These are phyloP conservation scores for Colius striatus DNA, from an alignment of 2,113 vertebrate species.

Conservation along the genomic window DNA sequence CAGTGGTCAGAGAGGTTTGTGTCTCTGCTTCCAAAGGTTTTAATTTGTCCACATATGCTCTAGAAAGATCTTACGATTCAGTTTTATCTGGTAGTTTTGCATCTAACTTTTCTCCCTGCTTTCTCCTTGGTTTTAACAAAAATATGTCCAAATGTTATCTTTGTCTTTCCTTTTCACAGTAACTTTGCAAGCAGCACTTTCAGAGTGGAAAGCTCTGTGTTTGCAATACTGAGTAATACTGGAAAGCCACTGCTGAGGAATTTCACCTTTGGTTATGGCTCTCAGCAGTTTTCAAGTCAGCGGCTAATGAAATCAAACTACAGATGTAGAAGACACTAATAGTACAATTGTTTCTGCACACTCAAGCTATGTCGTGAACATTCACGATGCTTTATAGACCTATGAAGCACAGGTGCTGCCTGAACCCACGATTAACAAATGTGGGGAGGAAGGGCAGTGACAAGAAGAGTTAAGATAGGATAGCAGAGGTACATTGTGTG, in stretches of 20 bases:
- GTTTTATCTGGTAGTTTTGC: background rate
- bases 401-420: background rate
- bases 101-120: background rate
- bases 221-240: background rate
- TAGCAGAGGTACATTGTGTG: background rate
- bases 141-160: background rate
- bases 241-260: background rate
- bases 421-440: background rate
- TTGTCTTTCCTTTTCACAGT: background rate
- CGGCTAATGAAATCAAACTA: background rate
- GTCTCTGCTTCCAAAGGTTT: background rate
- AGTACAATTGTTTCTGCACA: background rate
- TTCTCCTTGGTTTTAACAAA: background rate
- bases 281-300: background rate
- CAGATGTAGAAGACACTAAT: background rate
- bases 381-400: background rate
- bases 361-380: background rate
- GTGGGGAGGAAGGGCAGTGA: background rate
- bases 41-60: fast-evolving
- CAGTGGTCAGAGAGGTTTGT: background rate
- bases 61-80: background rate
- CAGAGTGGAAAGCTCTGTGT: background rate
- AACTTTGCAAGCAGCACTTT: background rate
- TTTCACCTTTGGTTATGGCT: background rate
- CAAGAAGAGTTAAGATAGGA: background rate